Percentiles rank a stretch among this genome's conserved stretches.
Conservation (phyloP, 2,113 vertebrate species). For the Oreotrochilus melanogaster region DNA sequence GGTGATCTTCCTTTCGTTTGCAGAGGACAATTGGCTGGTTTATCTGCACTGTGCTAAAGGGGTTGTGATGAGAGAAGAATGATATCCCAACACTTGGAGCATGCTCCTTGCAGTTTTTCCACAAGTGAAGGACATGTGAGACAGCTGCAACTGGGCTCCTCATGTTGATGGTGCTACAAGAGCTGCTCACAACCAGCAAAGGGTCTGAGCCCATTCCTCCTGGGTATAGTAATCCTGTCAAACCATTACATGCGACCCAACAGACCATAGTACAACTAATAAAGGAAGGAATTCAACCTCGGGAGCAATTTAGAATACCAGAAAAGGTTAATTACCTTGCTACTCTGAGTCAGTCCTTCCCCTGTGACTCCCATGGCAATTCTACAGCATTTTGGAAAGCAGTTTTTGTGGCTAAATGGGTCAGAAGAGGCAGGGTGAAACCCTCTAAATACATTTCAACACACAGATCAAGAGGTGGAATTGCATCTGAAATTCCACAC, state of each 20-base stretch:
- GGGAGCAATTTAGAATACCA: neutral
- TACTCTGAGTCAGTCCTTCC: neutral
- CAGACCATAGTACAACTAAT: neutral
- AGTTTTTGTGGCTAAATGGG: neutral
- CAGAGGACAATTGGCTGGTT: neutral
- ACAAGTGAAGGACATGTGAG: neutral
- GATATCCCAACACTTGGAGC: fast-evolving
- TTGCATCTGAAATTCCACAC: neutral
- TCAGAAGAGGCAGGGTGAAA: neutral
- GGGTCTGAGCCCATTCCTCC: neutral
- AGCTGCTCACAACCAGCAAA: neutral
- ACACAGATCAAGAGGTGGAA: neutral
- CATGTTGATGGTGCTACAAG: neutral
- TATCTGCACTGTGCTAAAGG: neutral
- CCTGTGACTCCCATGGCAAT: neutral
- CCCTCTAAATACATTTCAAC: neutral
- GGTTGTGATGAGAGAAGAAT: neutral
- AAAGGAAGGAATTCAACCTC: neutral
- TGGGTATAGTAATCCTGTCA: neutral
- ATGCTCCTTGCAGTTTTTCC: neutral
- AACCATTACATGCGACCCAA: neutral
- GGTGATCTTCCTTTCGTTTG: neutral
- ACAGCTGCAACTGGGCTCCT: neutral
- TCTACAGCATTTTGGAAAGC: neutral
- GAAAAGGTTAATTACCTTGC: neutral